phyloP scores from a whole-genome alignment of 2,888 invertebrate species.

The Ceratothoa steindachneri region DNA sequence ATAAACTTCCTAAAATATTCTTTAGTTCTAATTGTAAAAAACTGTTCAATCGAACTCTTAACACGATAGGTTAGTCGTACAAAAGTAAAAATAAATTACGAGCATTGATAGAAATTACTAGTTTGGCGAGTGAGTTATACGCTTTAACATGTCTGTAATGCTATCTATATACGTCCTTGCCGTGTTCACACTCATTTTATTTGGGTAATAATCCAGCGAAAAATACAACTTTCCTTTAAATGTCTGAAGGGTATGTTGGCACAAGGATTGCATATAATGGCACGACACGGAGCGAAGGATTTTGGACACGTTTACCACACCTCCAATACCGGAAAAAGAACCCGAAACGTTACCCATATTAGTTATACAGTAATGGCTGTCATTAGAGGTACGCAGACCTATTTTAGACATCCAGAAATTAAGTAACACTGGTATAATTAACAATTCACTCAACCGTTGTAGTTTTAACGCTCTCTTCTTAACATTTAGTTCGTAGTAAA shows the following conservation, averaged over 20 bases:
- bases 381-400: constrained; percentile 36
- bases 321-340: constrained; percentile 38
- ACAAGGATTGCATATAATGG: constrained; percentile 47
- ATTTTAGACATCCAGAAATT: constrained; percentile 28
- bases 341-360: constrained; percentile 47
- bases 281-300: constrained; percentile 45
- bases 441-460: constrained; percentile 37
- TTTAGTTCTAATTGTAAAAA: no score
- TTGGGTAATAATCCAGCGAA: constrained; percentile 46
- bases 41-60: no score
- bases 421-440: constrained; percentile 24
- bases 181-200: constrained; percentile 31
- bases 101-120: no score
- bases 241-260: constrained; percentile 47
- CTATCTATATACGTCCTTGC: constrained; percentile 29
- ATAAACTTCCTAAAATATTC: no score
- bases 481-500: constrained; percentile 29
- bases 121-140: constrained; percentile 30
- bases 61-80: no score
- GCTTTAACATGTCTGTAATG: constrained; percentile 25
- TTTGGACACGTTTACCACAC: constrained; percentile 37
- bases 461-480: constrained; percentile 32
- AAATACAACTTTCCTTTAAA: constrained; percentile 44
- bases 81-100: no score
- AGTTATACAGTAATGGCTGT: constrained; percentile 47